These are phyloP conservation scores for Trilocha varians DNA, from an alignment of 2,888 invertebrate species.

Conservation along the genomic window DNA sequence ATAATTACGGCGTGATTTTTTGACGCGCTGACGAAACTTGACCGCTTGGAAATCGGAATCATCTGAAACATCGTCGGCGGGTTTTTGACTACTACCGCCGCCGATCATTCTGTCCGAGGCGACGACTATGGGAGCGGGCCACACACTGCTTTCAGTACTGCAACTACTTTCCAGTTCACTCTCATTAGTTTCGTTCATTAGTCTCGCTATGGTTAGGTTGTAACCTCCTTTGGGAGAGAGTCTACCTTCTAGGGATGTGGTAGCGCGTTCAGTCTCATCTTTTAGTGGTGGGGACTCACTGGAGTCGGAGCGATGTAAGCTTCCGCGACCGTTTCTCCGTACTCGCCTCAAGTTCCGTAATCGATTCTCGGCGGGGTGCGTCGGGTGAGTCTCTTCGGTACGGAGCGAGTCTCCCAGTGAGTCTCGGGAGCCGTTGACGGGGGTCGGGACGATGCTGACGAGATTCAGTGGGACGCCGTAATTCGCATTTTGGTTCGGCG, in stretches of 20 bases:
- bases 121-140: not conserved
- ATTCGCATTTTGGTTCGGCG: constrained; percentile 38
- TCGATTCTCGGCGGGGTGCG: constrained; percentile 33
- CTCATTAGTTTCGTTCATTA: constrained; percentile 67
- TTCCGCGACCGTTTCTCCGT: constrained; percentile 41
- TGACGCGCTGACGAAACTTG: constrained; percentile 73
- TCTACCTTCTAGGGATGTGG: constrained; percentile 30
- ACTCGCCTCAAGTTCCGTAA: constrained; percentile 32
- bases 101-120: not conserved
- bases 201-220: constrained; percentile 50
- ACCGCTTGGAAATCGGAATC: constrained; percentile 65
- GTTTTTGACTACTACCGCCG: constrained; percentile 24
- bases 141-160: constrained; percentile 48
- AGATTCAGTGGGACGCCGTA: constrained; percentile 51
- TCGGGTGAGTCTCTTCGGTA: constrained; percentile 35
- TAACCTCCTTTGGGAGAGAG: constrained; percentile 35
- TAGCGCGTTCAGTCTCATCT: constrained; percentile 27
- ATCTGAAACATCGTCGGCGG: constrained; percentile 48
- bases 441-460: constrained; percentile 73
- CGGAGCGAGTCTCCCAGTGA: constrained; percentile 49
- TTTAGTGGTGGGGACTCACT: constrained; percentile 58
- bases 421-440: constrained; percentile 71
- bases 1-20: constrained; percentile 76
- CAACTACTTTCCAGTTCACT: constrained; percentile 66
- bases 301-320: constrained; percentile 48